Conservation (phyloP, 2,797 vertebrate species). For the Alca torda region DNA sequence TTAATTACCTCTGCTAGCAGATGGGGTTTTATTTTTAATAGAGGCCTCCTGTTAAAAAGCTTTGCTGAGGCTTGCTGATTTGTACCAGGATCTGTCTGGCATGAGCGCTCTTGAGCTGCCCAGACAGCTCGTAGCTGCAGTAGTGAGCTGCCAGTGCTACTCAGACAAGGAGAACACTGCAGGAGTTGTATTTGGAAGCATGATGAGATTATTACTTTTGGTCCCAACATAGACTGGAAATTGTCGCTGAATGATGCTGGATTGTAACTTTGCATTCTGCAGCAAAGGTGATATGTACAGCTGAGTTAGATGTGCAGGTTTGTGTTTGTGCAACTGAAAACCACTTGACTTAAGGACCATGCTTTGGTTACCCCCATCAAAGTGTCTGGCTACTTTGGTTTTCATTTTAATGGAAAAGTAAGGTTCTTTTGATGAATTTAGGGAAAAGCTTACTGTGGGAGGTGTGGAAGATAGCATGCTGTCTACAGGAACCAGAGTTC, state of each 20-base stretch:
- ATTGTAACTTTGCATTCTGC: not conserved
- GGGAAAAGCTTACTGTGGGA: not conserved
- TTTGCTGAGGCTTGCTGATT: not conserved
- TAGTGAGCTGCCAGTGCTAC: not conserved
- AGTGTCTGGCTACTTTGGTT: not conserved
- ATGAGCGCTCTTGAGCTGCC: not conserved
- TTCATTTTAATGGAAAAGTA: not conserved
- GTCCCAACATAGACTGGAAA: not conserved
- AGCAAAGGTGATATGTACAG: not conserved
- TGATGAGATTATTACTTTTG: not conserved
- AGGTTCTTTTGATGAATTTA: not conserved
- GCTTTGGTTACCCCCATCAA: not conserved
- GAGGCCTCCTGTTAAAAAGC: not conserved
- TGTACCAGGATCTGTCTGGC: not conserved
- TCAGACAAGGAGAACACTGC: not conserved
- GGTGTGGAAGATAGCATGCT: not conserved
- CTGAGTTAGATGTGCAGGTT: not conserved
- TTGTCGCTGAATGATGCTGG: not conserved
- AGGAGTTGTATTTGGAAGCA: not conserved
- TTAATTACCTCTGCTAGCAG: not conserved
- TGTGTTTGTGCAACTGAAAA: not conserved
- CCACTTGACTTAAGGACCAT: not conserved
- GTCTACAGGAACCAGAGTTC: not conserved
- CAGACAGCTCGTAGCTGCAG: not conserved
- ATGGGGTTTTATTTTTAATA: not conserved